phyloP scores from a whole-genome alignment of 2,888 invertebrate genomes.

The Heliconius sara region DNA sequence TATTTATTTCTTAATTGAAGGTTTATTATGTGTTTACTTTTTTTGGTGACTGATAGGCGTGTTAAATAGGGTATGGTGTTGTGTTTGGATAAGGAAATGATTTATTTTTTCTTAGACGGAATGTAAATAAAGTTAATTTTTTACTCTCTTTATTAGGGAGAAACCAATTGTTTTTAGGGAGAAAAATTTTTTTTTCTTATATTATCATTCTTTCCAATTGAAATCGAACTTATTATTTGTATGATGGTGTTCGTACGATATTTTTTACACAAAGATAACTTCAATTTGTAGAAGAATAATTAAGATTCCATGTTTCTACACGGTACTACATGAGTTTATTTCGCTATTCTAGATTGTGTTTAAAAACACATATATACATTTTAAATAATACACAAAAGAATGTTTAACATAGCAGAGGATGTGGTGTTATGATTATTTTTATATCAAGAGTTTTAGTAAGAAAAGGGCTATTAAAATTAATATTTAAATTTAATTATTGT shows the following conservation, averaged over 20 bases:
- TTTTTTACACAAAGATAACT: not conserved
- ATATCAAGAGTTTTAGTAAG: not conserved
- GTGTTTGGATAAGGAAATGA: no score
- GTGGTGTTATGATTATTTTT: not conserved
- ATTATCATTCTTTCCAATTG: not conserved
- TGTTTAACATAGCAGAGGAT: no score
- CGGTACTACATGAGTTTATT: not conserved
- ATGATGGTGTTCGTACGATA: not conserved
- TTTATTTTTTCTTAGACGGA: not conserved
- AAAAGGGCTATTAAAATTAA: not conserved
- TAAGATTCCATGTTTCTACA: not conserved
- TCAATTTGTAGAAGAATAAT: not conserved
- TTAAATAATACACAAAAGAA: not conserved
- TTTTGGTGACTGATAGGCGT: no score
- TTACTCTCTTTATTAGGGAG: not conserved
- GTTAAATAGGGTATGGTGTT: no score
- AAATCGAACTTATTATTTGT: not conserved
- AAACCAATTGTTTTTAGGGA: not conserved
- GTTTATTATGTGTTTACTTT: not conserved
- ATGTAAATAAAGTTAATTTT: no score
- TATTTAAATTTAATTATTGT: slow-evolving; percentile 9
- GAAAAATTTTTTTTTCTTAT: not conserved
- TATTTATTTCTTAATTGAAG: no score
- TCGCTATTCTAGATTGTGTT: not conserved
- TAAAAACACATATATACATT: not conserved